Evolutionary conservation across 2,113 vertebrate genomes (phyloP).

Genomic region (Fregetta grallaria): DNA sequence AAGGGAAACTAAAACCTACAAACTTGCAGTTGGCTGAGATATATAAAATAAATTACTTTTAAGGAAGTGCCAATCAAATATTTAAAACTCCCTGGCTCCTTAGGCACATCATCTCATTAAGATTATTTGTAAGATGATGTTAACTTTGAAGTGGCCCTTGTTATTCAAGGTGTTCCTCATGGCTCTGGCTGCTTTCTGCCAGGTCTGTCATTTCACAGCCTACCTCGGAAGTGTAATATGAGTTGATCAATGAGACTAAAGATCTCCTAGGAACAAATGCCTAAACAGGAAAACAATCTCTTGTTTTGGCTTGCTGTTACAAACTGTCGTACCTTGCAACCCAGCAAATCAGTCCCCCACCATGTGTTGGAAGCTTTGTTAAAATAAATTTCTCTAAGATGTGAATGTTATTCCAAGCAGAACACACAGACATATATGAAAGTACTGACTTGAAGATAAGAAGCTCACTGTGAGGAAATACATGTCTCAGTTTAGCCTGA

Average conservation of each 20-base stretch:
- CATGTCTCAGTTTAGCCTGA: background rate
- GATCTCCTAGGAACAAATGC: background rate
- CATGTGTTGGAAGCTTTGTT: background rate
- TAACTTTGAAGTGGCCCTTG: background rate
- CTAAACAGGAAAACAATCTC: background rate
- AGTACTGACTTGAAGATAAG: background rate
- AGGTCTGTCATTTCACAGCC: background rate
- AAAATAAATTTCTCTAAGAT: background rate
- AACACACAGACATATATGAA: background rate
- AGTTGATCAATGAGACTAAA: background rate
- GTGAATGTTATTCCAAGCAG: background rate
- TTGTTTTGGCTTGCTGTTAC: background rate
- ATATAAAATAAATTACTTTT: slow-evolving; percentile 11
- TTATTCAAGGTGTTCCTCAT: background rate
- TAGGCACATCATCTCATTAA: background rate
- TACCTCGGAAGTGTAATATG: background rate
- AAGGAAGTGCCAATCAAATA: background rate
- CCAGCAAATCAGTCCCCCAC: background rate
- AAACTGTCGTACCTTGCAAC: background rate
- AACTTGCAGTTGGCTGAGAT: background rate
- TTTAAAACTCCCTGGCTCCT: slow-evolving; percentile 14
- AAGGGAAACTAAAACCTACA: background rate
- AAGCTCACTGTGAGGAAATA: background rate
- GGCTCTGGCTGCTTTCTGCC: background rate
- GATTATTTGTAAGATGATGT: background rate